These are phyloP conservation scores for Urechis unicinctus DNA, from an alignment of 2,888 invertebrate genomes.

Conservation along the genomic window DNA sequence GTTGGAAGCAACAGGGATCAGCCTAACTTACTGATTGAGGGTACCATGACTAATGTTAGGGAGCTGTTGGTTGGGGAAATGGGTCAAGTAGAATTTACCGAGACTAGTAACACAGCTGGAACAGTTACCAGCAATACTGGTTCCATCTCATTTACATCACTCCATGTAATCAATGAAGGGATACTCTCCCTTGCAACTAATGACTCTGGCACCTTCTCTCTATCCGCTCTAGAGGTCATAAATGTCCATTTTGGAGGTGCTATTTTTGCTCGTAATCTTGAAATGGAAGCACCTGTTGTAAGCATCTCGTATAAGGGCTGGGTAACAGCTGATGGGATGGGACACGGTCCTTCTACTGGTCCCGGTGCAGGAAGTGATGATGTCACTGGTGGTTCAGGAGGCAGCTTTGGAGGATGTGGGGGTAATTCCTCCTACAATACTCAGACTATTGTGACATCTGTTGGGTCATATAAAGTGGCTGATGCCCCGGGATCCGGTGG, in stretches of 20 bases:
- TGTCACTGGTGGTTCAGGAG: slow-evolving; percentile 24
- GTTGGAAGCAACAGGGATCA: slow-evolving; percentile 10
- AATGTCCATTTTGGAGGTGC: slow-evolving; percentile 1
- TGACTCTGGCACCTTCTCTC: slow-evolving; percentile 14
- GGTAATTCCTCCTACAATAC: slow-evolving; percentile 18
- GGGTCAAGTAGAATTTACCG: slow-evolving; percentile 20
- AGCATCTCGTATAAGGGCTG: slow-evolving; percentile 24
- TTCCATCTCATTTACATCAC: slow-evolving; percentile 20
- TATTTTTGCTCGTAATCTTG: slow-evolving; percentile 14
- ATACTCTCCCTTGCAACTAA: slow-evolving; percentile 22
- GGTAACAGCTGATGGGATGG: slow-evolving; percentile 20
- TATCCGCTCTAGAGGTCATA: slow-evolving; percentile 10
- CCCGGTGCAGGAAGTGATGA: slow-evolving; percentile 8
- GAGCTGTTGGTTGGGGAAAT: slow-evolving; percentile 27
- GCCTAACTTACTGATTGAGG: slow-evolving; percentile 24
- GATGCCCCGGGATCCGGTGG: slow-evolving; percentile 22
- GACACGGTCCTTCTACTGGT: slow-evolving; percentile 14
- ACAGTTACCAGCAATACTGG: slow-evolving; percentile 16
- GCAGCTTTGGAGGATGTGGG: slow-evolving; percentile 29
- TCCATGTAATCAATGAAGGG: slow-evolving; percentile 27
- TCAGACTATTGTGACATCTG: slow-evolving; percentile 10
- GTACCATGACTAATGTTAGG: slow-evolving; percentile 22
- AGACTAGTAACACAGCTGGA: slow-evolving; percentile 18
- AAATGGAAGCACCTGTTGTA: slow-evolving; percentile 17
- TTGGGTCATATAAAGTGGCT: slow-evolving; percentile 13